phyloP scores from a whole-genome alignment of 2,113 vertebrate species.

The Crotalus helleri region DNA sequence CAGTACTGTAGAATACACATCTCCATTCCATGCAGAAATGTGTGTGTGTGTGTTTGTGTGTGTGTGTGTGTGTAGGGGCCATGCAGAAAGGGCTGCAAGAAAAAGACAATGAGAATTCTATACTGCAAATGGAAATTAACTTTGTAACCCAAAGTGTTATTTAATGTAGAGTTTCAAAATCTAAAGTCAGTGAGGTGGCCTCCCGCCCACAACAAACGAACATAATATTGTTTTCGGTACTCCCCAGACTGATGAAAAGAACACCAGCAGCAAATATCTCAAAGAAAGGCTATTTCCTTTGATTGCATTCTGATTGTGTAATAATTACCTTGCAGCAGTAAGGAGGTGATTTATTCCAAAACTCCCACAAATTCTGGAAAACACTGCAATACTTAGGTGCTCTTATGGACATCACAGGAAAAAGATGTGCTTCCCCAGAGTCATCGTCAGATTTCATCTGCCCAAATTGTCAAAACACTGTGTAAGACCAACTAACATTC shows the following conservation, averaged over 20 bases:
- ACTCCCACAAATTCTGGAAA: neutral
- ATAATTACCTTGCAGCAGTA: neutral
- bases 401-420: neutral
- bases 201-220: neutral
- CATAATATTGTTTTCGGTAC: neutral
- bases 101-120: too few relatives aligned
- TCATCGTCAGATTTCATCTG: neutral
- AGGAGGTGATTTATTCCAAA: neutral
- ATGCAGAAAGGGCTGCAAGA: neutral
- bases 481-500: neutral
- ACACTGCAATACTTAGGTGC: neutral
- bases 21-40: too few relatives aligned
- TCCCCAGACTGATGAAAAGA: neutral
- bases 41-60: too few relatives aligned
- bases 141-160: neutral
- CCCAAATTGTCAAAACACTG: neutral
- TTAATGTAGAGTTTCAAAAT: neutral
- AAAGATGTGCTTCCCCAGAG: neutral
- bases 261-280: neutral
- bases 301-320: neutral
- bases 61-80: too few relatives aligned
- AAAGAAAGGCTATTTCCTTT: neutral
- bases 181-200: neutral
- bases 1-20: neutral
- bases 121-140: neutral